These are phyloP conservation scores for Polymixis lichenea DNA, from an alignment of 2,888 invertebrate species.

Conservation along the genomic window DNA sequence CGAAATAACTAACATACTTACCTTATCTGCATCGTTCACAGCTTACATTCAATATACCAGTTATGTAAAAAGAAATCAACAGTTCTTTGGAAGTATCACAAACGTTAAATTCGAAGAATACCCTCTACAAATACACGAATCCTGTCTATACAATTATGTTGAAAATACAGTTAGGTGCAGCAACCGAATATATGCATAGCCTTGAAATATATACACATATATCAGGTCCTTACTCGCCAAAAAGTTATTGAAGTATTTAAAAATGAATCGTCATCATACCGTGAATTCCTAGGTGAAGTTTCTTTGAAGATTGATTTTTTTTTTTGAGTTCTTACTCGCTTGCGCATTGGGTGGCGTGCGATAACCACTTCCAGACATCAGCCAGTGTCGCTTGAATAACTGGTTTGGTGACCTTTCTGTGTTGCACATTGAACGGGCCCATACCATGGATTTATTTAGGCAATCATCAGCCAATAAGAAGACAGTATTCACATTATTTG, in stretches of 20 bases:
- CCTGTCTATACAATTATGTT: conserved; percentile 29
- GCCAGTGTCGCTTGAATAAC: conserved; percentile 83
- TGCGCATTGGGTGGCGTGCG: conserved; percentile 65
- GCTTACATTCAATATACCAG: conserved; percentile 37
- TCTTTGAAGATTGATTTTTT: conserved; percentile 11
- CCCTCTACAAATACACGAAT: conserved; percentile 44
- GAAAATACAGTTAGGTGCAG: conserved; percentile 51
- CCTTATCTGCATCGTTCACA: conserved; percentile 9
- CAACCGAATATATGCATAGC: conserved; percentile 23
- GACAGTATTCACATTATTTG: conserved; percentile 29
- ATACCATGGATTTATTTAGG: conserved; percentile 71
- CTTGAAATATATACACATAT: conserved; percentile 24
- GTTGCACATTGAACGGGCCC: conserved; percentile 78
- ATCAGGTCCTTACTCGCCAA: background rate
- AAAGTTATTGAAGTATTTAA: background rate
- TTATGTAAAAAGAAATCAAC: conserved; percentile 50
- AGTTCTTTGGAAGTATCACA: conserved; percentile 45
- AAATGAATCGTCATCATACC: background rate
- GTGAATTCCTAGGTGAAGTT: conserved; percentile 30
- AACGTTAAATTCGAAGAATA: conserved; percentile 45
- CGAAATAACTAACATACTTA: conserved; percentile 18
- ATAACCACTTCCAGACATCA: conserved; percentile 63
- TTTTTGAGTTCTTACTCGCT: conserved; percentile 39
- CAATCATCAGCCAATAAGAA: conserved; percentile 63
- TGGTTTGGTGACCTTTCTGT: conserved; percentile 87